Evolutionary conservation across 2,113 vertebrate species (phyloP), one percentile per base, ranked within the genome.

Genomic region (Triplophysa tibetana): DNA sequence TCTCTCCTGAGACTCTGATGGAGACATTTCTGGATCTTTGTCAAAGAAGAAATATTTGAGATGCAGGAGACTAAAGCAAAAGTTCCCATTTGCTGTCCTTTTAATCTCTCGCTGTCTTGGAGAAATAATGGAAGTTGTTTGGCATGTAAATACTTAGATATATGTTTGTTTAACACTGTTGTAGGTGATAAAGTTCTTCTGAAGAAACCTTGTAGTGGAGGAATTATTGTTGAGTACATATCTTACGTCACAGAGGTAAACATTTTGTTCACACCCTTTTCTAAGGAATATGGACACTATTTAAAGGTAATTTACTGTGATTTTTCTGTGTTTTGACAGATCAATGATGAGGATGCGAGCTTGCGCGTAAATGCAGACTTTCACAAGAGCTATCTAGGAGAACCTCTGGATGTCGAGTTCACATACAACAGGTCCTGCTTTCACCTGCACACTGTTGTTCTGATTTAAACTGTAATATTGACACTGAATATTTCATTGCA

Each of bases 381-480:
- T 84, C 95, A 95, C 56, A 90, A 83, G 12, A n/a, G 85, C 29
- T 99, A 99, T 80, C 88, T 93, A 10, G 94, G 85, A 12, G 95
- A 99, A 81, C 96, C 96, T 1, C 92, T 99, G 87, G 95, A 98
- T 78, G 94, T 99, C 41, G 96, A 97, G 78, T 99, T 99, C 77
- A 90, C 92, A 0, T 92, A 90, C 16, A 95, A 93, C 89, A 96
- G 96, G 97, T 98, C 84, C 77, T 23, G 23, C 23, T 26, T 13
- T 4, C 70, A 17, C 21, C 7, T 50, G 23, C 8, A 52, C 26
- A 56, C 4, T 17, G 21, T 3, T 24, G 8, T 29, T 52, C 11
- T 16, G 4, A 16, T 21, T 16, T 54, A 8, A 77, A 14, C 33
- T 48, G 23, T 19, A 65, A 48, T 60, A 52, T n/a, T 58, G 7